Evolutionary conservation across 2,888 invertebrate genomes (phyloP), one percentile per base, ranked within the genome.

Genomic region (Seladonia tumulorum): DNA sequence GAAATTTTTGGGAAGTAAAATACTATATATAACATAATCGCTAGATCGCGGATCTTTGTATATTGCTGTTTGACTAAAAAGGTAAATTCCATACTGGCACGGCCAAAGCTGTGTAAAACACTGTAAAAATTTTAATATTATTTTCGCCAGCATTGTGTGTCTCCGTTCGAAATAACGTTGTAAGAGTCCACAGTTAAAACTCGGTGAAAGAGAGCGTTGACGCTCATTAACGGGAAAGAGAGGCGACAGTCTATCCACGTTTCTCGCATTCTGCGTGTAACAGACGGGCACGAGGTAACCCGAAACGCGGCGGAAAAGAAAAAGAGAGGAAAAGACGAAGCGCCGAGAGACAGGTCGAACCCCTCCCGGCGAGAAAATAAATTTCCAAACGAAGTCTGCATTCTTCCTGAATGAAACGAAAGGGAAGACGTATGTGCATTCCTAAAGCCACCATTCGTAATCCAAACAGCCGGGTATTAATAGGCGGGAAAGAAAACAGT

Each of bases 401-500:
- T 85, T 83, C 82, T 57, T 66, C 39, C 63, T 72, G 73, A 88
- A 83, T 75, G 76, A 75, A 82, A 82, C 82, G 86, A 87, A 82
- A 81, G 88, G 79, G 86, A 87, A 82, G 80, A 81, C 73, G 85
- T 79, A 81, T 73, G 68, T 60, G 71, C 85, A 87, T 85, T 88
- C 81, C 87, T 77, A 79, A 87, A 89, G 82, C 80, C 76, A 85
- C 83, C 87, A 88, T 88, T 88, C 79, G 85, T 85, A 90, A 90
- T 90, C 81, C 87, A 90, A 89, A 90, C 87, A 86, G 82, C 35
- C 68, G 79, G 86, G 76, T 89, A 89, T 89, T 89, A 89, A 90
- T 90, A 90, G 87, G 82, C 82, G 29, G 76, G 76, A 83, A 87
- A 87, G 90, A 90, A 90, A 90, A 90, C 90, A 89, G 84, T 79